Base-by-base conservation (phyloP, 2,888 invertebrate species). In the Tachina grossa region DNA sequence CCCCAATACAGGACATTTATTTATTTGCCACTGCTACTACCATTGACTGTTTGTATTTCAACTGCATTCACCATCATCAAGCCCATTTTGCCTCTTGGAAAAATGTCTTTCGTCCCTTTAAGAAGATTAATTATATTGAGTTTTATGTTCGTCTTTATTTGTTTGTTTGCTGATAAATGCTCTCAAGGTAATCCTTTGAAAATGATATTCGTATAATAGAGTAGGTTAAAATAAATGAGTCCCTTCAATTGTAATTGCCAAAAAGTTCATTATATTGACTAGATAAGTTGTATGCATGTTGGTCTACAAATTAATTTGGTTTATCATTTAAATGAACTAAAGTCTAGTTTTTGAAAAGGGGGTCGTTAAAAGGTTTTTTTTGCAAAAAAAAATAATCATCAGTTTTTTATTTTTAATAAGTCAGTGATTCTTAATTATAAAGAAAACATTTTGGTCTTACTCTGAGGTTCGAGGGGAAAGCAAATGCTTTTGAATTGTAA, bases 41-140 rank as follows among this genome's bases (percentile, higher is more conserved):
- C 39, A 45, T 45, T 41, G 16, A 49, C 22, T 41, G 43, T 19
- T 61, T 47, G 11, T n/a, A 51, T 22, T 1, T 51, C 14, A 74
- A 74, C n/a, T 43, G 22, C 43, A 41, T 14, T 63, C 51, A 53
- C 31, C 13, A n/a, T 22, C 43, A 51, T 9, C n/a, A 41, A 19
- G 9, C 14, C 31, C 22, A 22, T 14, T 51, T 41, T 10, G 10
- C 0, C 14, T 68, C 11, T 11, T 47, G 13, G 39, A 6, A 39
- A 9, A 39, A 31, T 31, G 31, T 31, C 5, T 41, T 22, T 41
- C n/a, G 39, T 68, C 61, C 43, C 45, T 53, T 51, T 83, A 65
- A 79, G 63, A 74, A 84, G 75, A 84, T 84, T 84, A 84, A 79
- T 84, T 84, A 71, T 75, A 19, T 69, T 71, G 78, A 65, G 78